Evolutionary conservation across 2,888 invertebrate genomes (phyloP), one percentile per base, ranked within the genome.

Genomic region (Drosophila ustulata): DNA sequence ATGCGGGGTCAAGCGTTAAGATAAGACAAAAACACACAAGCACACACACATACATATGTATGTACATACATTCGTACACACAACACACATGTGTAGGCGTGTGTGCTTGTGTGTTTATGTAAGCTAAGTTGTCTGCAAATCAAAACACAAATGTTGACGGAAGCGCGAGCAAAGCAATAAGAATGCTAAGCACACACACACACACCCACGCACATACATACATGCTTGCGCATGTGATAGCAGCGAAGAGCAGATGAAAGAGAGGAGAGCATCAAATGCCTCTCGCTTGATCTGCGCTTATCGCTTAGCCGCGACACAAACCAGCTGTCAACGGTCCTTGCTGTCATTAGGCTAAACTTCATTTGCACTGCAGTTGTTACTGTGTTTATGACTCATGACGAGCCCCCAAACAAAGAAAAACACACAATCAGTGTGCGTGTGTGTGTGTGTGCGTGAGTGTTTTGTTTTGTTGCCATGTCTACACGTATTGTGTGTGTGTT

Each of bases 131-230:
- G 63, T 75, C 63, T 51, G 57, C 49, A 59, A 52, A 69, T 78
- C 68, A 75, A 72, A 75, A 52, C 66, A 50, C 30, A 58, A 41
- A 70, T 77, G 78, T 75, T 75, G 78, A 72, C 75, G 75, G 78
- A 73, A 78, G 67, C 63, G 41, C 57, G 63, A 26, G 25, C 59
- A 71, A 66, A 61, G 53, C 65, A 64, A 63, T 13, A 56, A 56
- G 8, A 68, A 73, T 63, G 49, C 26, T 43, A 58, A 52, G 9
- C 30, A 47, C 1, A 13, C 37, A 61, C 43, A 59, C 4, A 37
- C 11, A 37, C 37, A n/a, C n/a, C 5, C 7, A 30, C 30, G 6
- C 11, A 41, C 11, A 30, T 18, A 45, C 25, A 34, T 23, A 63
- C 49, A 50, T 50, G 56, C 56, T 63, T 26, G 52, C 66, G 49